These are phyloP conservation scores for Clarias pachynema DNA, from an alignment of 2,797 vertebrate species.

Conservation along the genomic window DNA sequence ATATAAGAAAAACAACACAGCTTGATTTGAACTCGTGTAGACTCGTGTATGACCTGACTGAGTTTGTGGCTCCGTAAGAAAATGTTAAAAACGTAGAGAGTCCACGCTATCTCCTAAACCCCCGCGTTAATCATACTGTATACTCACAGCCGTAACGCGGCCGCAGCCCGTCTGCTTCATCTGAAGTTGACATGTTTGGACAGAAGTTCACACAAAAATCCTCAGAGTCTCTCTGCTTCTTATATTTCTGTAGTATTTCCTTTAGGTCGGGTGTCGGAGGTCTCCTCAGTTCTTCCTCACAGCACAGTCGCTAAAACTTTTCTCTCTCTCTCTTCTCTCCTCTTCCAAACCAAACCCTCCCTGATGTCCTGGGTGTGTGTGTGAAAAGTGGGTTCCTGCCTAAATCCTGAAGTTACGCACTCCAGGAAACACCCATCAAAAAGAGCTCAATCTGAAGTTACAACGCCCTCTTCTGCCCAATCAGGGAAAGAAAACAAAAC, in stretches of 20 bases:
- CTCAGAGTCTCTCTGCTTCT: constrained; percentile 50
- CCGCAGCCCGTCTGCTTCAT: constrained; percentile 78
- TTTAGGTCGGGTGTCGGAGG: constrained; percentile 60
- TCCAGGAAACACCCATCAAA: constrained; percentile 72
- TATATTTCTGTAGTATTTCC: constrained; percentile 33
- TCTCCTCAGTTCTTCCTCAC: constrained; percentile 52
- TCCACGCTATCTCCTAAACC: background rate
- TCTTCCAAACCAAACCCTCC: constrained; percentile 48
- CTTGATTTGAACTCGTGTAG: background rate
- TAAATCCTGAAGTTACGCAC: constrained; percentile 75
- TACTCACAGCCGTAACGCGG: constrained; percentile 89
- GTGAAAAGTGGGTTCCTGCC: constrained; percentile 75
- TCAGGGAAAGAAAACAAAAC: too few relatives aligned
- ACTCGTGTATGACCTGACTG: background rate
- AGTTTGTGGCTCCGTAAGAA: background rate
- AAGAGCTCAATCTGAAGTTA: constrained; percentile 16
- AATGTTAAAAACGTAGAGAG: background rate
- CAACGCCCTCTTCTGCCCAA: constrained; percentile 67
- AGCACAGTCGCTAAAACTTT: constrained; percentile 2
- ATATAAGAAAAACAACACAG: too few relatives aligned
- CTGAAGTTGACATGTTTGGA: constrained; percentile 80
- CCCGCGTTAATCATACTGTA: background rate
- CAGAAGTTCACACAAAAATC: constrained; percentile 51
- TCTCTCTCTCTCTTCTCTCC: background rate
- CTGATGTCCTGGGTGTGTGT: constrained; percentile 71